These are phyloP conservation scores for Trachymyrmex cornetzi DNA, from an alignment of 1,140 invertebrate species.

Conservation along the genomic window DNA sequence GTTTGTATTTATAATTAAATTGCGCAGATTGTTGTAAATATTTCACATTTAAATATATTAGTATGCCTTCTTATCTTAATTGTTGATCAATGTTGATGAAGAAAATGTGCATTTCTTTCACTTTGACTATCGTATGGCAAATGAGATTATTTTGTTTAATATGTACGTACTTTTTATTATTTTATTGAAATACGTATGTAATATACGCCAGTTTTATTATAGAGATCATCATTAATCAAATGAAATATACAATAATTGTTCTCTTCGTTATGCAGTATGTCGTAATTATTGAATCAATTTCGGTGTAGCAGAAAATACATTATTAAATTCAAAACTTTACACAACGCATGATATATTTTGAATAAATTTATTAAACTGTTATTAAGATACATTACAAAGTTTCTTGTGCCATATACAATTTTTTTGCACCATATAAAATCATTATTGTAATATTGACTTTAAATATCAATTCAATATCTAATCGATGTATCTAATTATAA, in stretches of 20 bases:
- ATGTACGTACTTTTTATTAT: conserved; percentile 2
- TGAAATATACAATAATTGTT: conserved; percentile 36
- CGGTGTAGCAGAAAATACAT: conserved; percentile 9
- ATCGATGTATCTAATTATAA: neutral
- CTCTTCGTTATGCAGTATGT: conserved; percentile 27
- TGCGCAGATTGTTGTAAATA: conserved; percentile 16
- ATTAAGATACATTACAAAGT: conserved; percentile 11
- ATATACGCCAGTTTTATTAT: conserved; percentile 9
- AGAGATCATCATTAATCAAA: conserved; percentile 35
- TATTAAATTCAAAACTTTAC: conserved; percentile 33
- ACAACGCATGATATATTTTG: conserved; percentile 10
- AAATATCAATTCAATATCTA: neutral
- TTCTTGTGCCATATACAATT: neutral
- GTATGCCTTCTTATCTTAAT: neutral
- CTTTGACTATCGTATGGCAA: neutral
- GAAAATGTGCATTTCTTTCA: neutral
- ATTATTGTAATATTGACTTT: neutral
- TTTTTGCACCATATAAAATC: neutral
- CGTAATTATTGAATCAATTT: conserved; percentile 50
- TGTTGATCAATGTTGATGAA: neutral
- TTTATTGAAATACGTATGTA: neutral
- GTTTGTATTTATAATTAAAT: conserved; percentile 40
- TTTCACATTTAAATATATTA: conserved; percentile 22
- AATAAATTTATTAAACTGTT: conserved; percentile 29
- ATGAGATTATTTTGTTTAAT: neutral